phyloP scores from a whole-genome alignment of 2,797 vertebrate species.

The Diceros bicornis region DNA sequence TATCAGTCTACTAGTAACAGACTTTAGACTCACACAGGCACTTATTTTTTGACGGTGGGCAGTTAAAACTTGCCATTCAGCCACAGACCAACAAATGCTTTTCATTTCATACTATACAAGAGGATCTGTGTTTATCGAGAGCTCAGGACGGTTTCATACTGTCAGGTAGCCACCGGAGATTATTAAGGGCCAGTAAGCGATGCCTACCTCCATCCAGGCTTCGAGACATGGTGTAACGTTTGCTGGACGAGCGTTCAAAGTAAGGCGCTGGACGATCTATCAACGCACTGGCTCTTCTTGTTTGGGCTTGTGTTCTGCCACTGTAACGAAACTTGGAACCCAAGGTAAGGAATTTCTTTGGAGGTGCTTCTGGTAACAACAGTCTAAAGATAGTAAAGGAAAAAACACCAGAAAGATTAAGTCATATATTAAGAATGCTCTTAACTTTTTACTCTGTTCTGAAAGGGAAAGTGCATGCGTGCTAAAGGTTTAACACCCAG shows the following conservation, averaged over 20 bases:
- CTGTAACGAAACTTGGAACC: slow-evolving; percentile 99
- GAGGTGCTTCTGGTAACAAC: slow-evolving; percentile 96
- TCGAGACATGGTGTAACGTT: slow-evolving; percentile 97
- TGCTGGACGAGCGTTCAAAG: slow-evolving; percentile 97
- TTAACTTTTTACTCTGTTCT: neutral
- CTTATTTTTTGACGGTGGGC: neutral
- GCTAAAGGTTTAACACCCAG: neutral
- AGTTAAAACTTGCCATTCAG: neutral
- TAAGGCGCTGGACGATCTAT: slow-evolving; percentile 96
- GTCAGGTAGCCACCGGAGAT: neutral
- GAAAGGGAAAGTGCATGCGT: neutral
- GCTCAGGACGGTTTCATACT: neutral
- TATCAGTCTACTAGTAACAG: neutral
- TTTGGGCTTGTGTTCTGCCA: slow-evolving; percentile 97
- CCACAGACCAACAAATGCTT: neutral
- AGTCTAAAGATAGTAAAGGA: slow-evolving; percentile 90
- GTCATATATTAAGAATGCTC: neutral
- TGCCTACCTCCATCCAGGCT: slow-evolving; percentile 97
- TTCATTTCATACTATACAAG: neutral
- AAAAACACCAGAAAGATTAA: neutral
- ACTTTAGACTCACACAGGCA: neutral
- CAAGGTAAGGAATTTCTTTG: slow-evolving; percentile 97
- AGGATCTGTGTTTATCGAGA: slow-evolving; percentile 19
- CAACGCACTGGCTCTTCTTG: slow-evolving; percentile 95
- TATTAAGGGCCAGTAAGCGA: fast-evolving